Evolutionary conservation across 2,888 invertebrate species (phyloP).

Genomic region (Lingula anatina): DNA sequence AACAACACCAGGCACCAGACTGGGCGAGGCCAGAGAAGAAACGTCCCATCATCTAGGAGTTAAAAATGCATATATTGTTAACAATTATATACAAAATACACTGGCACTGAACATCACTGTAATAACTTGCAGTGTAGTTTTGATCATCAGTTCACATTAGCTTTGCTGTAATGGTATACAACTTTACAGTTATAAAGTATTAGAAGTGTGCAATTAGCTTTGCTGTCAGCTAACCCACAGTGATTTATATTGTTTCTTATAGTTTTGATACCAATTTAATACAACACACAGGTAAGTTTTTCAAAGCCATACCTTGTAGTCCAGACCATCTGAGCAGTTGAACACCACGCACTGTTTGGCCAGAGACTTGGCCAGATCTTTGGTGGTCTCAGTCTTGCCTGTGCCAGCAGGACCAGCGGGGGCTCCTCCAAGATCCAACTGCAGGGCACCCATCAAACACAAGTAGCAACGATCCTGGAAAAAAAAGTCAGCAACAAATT

Average conservation of each 20-base stretch:
- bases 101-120: no score
- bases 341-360: conserved; percentile 89
- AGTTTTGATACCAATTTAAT: no score
- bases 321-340: conserved; percentile 79
- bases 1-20: conserved; percentile 88
- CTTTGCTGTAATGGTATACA: no score
- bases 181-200: no score
- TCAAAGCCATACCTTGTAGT: conserved; percentile 55
- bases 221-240: no score
- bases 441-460: conserved; percentile 84
- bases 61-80: conserved; percentile 1
- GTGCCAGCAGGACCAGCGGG: conserved; percentile 84
- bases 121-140: no score
- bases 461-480: conserved; percentile 67
- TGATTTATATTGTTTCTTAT: no score
- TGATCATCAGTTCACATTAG: no score
- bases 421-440: conserved; percentile 78
- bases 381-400: conserved; percentile 87
- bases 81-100: no score
- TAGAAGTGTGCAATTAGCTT: no score
- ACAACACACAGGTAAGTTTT: no score
- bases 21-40: conserved; percentile 86
- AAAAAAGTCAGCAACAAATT: neutral
- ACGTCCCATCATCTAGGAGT: conserved; percentile 76
- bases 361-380: conserved; percentile 80